phyloP scores from a whole-genome alignment of 2,113 vertebrate genomes.

The Burhinus oedicnemus region DNA sequence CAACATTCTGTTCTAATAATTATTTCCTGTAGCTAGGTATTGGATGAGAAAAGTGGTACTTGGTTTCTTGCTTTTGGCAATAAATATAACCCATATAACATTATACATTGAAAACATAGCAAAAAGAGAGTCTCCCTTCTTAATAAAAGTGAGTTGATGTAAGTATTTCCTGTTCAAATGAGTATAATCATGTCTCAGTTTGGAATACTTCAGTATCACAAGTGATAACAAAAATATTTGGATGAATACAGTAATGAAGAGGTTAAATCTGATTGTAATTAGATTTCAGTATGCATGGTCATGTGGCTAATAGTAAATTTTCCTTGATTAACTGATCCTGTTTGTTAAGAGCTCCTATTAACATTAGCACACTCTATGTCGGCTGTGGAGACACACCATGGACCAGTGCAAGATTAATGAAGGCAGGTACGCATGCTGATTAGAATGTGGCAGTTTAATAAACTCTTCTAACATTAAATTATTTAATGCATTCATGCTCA shows the following conservation, averaged over 20 bases:
- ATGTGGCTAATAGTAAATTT: slow-evolving; percentile 95
- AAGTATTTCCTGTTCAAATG: slow-evolving; percentile 49
- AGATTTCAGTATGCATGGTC: slow-evolving; percentile 84
- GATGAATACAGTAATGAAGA: slow-evolving; percentile 79
- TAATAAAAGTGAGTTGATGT: slow-evolving; percentile 13
- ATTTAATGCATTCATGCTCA: slow-evolving; percentile 99
- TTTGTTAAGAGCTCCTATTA: slow-evolving; percentile 96
- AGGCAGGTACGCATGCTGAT: slow-evolving; percentile 88
- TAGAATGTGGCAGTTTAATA: slow-evolving; percentile 93
- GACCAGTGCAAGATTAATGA: slow-evolving; percentile 92
- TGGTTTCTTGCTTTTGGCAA: background rate
- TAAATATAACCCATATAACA: slow-evolving; percentile 19
- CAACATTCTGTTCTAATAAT: background rate
- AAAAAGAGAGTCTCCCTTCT: slow-evolving; percentile 4
- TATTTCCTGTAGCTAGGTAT: slow-evolving; percentile 17
- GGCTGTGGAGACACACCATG: slow-evolving; percentile 82
- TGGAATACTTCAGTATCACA: slow-evolving; percentile 43
- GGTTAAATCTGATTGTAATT: slow-evolving; percentile 87
- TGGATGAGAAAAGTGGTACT: background rate
- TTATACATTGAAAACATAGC: background rate
- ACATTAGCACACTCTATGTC: slow-evolving; percentile 85
- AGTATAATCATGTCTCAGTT: slow-evolving; percentile 46
- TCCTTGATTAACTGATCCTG: slow-evolving; percentile 97
- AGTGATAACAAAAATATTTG: slow-evolving; percentile 54
- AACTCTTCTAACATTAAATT: slow-evolving; percentile 93